phyloP scores from a whole-genome alignment of 2,113 vertebrate genomes.

The Hypanus sabinus region DNA sequence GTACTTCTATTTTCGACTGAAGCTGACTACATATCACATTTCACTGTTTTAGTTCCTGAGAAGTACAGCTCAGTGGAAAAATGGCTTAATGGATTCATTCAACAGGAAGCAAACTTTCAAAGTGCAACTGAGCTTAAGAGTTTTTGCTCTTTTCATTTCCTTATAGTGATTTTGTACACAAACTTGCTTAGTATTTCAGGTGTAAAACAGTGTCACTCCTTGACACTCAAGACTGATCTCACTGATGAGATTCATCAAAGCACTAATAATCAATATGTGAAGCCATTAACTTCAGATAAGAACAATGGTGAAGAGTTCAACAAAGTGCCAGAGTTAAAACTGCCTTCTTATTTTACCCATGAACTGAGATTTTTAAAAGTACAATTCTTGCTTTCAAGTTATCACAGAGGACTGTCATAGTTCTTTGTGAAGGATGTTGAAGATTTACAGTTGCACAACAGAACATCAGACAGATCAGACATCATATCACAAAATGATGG shows the following conservation, averaged over 20 bases:
- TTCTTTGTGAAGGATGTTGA: not conserved
- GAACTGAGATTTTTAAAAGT: not conserved
- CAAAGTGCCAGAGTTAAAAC: not conserved
- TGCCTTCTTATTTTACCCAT: not conserved
- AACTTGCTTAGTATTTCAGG: no score
- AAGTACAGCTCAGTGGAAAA: not conserved
- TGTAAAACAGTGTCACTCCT: not conserved
- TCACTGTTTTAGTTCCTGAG: not conserved
- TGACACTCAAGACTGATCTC: not conserved
- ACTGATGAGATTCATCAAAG: not conserved
- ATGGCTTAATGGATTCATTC: no score
- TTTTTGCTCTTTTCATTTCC: not conserved
- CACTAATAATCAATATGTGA: no score
- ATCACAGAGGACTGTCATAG: not conserved
- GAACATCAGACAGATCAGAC: not conserved
- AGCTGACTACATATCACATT: not conserved
- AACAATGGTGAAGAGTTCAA: not conserved
- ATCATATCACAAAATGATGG: not conserved
- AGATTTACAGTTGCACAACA: not conserved
- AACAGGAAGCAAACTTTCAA: not conserved
- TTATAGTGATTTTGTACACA: not conserved
- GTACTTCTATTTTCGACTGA: not conserved
- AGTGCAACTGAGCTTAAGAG: not conserved
- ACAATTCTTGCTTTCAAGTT: not conserved
- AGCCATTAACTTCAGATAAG: not conserved